Evolutionary conservation across 2,888 invertebrate genomes (phyloP).

Genomic region (Caenorhabditis sinica): DNA sequence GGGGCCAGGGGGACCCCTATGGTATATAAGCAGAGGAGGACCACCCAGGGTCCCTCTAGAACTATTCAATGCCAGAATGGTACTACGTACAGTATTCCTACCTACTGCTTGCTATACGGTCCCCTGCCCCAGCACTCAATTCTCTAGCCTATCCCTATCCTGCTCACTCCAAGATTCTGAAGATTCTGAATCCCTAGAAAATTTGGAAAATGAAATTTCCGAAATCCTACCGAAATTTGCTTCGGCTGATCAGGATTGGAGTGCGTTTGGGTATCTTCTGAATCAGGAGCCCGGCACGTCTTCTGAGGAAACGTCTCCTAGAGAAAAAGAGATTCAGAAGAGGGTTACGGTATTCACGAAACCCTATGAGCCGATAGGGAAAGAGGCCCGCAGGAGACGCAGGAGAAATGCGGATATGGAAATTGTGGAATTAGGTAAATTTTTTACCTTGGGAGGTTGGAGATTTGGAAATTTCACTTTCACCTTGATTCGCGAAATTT

Average conservation of each 20-base stretch:
- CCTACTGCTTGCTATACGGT: slow-evolving; percentile 4
- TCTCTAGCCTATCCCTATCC: slow-evolving; percentile 37
- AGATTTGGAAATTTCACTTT: not conserved
- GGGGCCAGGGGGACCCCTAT: no score
- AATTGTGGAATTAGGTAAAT: slow-evolving; percentile 14
- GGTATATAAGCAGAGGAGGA: slow-evolving; percentile 32
- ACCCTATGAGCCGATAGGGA: slow-evolving; percentile 47
- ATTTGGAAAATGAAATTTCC: slow-evolving; percentile 44
- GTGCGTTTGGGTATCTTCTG: slow-evolving; percentile 66
- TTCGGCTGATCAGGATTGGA: slow-evolving; percentile 69
- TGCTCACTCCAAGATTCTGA: not conserved
- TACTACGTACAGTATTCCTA: slow-evolving; percentile 41
- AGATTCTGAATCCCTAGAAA: not conserved
- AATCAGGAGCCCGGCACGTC: slow-evolving; percentile 41
- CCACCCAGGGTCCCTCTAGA: not conserved
- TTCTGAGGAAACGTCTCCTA: no score
- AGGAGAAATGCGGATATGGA: slow-evolving; percentile 33
- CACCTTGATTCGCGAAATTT: not conserved
- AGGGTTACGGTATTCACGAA: slow-evolving; percentile 25
- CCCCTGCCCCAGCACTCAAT: slow-evolving; percentile 11
- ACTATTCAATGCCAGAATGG: slow-evolving; percentile 16
- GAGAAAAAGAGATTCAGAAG: not conserved
- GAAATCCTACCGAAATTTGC: slow-evolving; percentile 64
- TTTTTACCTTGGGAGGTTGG: no score
- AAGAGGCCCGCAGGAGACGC: slow-evolving; percentile 29